Conservation (phyloP, 2,113 vertebrate genomes). For the Tretioscincus oriximinensis region DNA sequence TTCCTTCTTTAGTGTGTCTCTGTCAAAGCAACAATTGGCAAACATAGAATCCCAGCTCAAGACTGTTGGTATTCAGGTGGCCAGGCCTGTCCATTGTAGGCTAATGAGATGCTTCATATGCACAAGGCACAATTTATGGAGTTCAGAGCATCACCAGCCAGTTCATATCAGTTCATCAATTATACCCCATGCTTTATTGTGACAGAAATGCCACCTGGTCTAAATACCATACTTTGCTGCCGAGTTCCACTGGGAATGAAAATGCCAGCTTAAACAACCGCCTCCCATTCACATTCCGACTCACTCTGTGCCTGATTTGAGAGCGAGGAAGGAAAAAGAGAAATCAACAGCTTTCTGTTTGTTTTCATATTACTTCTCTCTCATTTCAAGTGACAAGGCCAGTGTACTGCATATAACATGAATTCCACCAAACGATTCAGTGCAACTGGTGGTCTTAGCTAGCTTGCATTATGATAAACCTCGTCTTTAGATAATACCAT, state of each 20-base stretch:
- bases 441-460: not conserved
- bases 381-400: not conserved
- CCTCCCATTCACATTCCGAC: not conserved
- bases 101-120: slow-evolving; percentile 56
- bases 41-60: not conserved
- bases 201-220: slow-evolving; percentile 39
- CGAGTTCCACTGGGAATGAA: not conserved
- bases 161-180: slow-evolving; percentile 51
- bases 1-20: not conserved
- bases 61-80: not conserved
- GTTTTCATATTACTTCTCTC: not conserved
- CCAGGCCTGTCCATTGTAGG: slow-evolving; percentile 42
- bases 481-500: too few species aligned
- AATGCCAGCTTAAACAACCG: not conserved
- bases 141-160: slow-evolving; percentile 39
- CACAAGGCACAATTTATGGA: slow-evolving; percentile 40
- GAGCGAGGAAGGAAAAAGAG: too few species aligned
- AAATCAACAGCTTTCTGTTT: not conserved
- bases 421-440: not conserved
- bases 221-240: not conserved
- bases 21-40: not conserved
- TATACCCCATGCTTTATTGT: slow-evolving; percentile 48
- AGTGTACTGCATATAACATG: not conserved
- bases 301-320: not conserved
- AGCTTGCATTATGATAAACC: not conserved